phyloP scores from a whole-genome alignment of 2,797 vertebrate genomes.

The Catamblyrhynchus diadema region DNA sequence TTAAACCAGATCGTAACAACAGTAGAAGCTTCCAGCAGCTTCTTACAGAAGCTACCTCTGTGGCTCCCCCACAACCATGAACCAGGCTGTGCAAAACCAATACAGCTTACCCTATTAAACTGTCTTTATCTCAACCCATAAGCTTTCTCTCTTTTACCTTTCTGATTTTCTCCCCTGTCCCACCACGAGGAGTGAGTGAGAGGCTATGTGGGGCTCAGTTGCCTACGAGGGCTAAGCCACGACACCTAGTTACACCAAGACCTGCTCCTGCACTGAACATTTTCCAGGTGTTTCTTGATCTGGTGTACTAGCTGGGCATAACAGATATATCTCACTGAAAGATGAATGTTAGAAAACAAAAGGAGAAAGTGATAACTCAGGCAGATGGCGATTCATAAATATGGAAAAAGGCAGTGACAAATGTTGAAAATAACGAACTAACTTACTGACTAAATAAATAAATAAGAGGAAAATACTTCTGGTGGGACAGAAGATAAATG shows the following conservation, averaged over 20 bases:
- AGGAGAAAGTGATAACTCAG: background rate
- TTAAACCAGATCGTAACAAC: background rate
- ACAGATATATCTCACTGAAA: background rate
- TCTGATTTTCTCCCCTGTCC: background rate
- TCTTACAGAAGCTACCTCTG: background rate
- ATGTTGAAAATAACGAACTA: background rate
- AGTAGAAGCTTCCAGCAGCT: background rate
- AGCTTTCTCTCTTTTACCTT: background rate
- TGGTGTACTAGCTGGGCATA: background rate
- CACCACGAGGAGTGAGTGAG: background rate
- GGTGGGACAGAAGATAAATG: background rate
- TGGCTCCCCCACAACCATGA: background rate
- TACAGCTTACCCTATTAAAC: background rate
- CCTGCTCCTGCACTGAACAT: background rate
- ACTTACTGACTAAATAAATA: background rate
- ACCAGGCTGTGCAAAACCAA: fast-evolving
- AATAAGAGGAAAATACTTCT: background rate
- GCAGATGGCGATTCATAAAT: background rate
- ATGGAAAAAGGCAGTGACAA: background rate
- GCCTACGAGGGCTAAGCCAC: background rate
- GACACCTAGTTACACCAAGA: background rate
- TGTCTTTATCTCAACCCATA: background rate
- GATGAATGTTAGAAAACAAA: background rate
- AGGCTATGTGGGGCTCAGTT: background rate
- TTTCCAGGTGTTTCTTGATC: background rate